Base-by-base conservation (phyloP, 2,113 vertebrate genomes). In the Phylloscopus trochilus region DNA sequence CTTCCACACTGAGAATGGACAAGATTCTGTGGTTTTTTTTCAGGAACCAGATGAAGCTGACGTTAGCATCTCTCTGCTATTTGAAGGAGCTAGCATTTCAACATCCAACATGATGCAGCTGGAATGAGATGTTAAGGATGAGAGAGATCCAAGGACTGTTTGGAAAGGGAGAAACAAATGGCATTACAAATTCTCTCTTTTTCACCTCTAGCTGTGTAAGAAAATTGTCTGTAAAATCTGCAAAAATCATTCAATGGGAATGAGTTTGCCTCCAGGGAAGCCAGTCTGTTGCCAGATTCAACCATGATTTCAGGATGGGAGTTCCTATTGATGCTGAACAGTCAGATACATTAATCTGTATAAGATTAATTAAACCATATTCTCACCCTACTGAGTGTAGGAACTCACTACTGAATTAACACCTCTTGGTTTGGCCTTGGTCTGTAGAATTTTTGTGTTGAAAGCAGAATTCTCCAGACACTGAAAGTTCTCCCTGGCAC, bases 381-480 rank as follows among this genome's bases (percentile, higher is more conserved):
- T 35, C 70, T 90, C 20, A 43, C 52, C 35, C 39, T 37, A 0
- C 13, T 11, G 27, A 67, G n/a, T 11, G 4, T 3, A 72, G 81
- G 47, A 72, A 10, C 83, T 84, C 55, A 10, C 39, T 6, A 11
- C 58, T 80, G 55, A 68, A 90, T 83, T 85, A 77, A 66, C 33
- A 10, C 35, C 67, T 90, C 52, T 31, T 85, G 26, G 30, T 58
- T 93, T 69, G 88, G 56, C 83, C 81, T 87, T 80, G 35, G 31
- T 52, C 77, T 76, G n/a, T 56, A 86, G 80, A 26, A 44, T 73
- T 92, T 68, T 55, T 80, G 15, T 90, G 55, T 88, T 93, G 91
- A 92, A 90, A 91, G n/a, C 77, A 78, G 89, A 85, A 58, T 77
- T 89, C 76, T 77, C 83, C 67, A 79, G 94, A 83, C 87, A 60